Conservation (phyloP, 2,888 invertebrate species). For the Atherix ibis region DNA sequence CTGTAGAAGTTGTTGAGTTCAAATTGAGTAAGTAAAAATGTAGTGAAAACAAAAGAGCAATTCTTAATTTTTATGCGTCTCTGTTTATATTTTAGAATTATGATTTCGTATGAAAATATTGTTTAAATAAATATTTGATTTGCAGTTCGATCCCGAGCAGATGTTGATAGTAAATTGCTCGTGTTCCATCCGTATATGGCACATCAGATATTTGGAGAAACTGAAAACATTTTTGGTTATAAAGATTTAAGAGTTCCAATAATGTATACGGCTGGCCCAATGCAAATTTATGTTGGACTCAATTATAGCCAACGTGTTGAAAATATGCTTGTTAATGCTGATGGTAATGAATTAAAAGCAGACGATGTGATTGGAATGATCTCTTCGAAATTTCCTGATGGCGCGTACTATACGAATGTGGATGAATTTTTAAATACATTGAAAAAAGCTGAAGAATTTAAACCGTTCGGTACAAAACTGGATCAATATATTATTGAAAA, state of each 20-base stretch:
- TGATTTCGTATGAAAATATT: not conserved
- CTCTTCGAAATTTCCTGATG: conserved; percentile 50
- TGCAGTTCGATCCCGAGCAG: conserved; percentile 43
- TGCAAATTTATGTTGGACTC: conserved; percentile 66
- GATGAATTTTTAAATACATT: conserved; percentile 55
- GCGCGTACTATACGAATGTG: conserved; percentile 48
- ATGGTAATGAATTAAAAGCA: conserved; percentile 46
- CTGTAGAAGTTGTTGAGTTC: conserved; percentile 27
- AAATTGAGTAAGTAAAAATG: conserved; percentile 23
- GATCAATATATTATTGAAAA: conserved; percentile 38
- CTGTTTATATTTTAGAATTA: not conserved
- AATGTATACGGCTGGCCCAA: conserved; percentile 64
- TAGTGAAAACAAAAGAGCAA: too few relatives aligned
- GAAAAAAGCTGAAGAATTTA: conserved; percentile 57
- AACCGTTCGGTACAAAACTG: conserved; percentile 55
- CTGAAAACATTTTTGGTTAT: conserved; percentile 90
- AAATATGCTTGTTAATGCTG: conserved; percentile 37
- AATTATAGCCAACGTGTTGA: conserved; percentile 50
- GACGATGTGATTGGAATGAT: conserved; percentile 61
- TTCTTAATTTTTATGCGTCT: not conserved
- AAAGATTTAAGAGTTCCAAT: conserved; percentile 62
- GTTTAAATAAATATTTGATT: not conserved
- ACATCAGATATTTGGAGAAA: conserved; percentile 84
- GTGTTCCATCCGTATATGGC: conserved; percentile 73
- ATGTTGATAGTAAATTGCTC: conserved; percentile 46